A percentile compares a stretch with the other conserved stretches of the same genome.
Evolutionary conservation across 2,797 vertebrate species (phyloP).

Genomic region (Eremophila alpestris): DNA sequence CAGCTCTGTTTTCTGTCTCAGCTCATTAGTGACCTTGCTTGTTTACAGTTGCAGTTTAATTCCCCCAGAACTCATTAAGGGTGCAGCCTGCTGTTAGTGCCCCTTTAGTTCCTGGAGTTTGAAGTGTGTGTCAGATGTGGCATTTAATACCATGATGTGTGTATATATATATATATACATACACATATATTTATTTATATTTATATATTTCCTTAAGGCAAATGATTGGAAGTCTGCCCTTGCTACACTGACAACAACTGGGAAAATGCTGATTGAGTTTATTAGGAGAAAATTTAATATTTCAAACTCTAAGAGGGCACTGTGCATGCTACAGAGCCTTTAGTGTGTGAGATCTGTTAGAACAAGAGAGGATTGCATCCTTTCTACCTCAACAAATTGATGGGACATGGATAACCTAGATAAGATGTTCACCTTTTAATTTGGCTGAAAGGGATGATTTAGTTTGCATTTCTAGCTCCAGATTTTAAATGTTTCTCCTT

Average conservation of each 20-base stretch:
- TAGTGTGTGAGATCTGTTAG: not conserved
- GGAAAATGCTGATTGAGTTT: not conserved
- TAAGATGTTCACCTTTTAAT: not conserved
- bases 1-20: not conserved
- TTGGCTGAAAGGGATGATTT: not conserved
- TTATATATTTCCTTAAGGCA: not conserved
- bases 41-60: slow-evolving; percentile 6
- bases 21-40: slow-evolving; percentile 21
- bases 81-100: not conserved
- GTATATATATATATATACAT: too few relatives aligned
- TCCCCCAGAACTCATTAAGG: not conserved
- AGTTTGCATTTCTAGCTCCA: not conserved
- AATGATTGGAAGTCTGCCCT: not conserved
- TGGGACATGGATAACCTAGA: not conserved
- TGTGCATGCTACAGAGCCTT: not conserved
- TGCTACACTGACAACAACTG: not conserved
- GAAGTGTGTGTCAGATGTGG: not conserved
- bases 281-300: not conserved
- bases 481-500: not conserved
- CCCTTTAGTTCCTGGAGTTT: not conserved
- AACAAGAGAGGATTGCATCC: not conserved
- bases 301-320: not conserved
- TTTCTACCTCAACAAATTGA: not conserved
- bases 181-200: too few relatives aligned
- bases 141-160: not conserved